These are phyloP conservation scores for Cassiopea andromeda DNA, from an alignment of 30 jellyfish, hydroid and myxozoan genomes.

Conservation along the genomic window DNA sequence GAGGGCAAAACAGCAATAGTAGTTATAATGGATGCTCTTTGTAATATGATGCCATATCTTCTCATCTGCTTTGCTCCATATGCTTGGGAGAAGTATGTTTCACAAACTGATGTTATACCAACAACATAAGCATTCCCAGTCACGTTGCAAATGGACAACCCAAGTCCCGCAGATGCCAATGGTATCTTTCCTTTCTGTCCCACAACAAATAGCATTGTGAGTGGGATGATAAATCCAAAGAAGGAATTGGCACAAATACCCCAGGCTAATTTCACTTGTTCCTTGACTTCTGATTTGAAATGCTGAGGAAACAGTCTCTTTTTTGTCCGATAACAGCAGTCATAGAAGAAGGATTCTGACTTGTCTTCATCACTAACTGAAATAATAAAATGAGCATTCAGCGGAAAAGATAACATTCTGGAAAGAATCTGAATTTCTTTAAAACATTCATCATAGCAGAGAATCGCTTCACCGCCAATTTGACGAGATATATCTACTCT, in stretches of 20 bases:
- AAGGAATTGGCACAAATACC: slow-evolving; percentile 44
- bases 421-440: too few species aligned
- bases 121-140: slow-evolving; percentile 49
- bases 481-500: background rate
- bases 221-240: slow-evolving; percentile 48
- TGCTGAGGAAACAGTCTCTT: slow-evolving; percentile 27
- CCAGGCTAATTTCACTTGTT: slow-evolving; percentile 41
- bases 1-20: slow-evolving; percentile 44
- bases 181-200: slow-evolving; percentile 56
- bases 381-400: background rate
- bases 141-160: slow-evolving; percentile 44
- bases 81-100: slow-evolving; percentile 68
- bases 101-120: slow-evolving; percentile 58
- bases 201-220: slow-evolving; percentile 24
- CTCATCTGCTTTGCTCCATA: slow-evolving; percentile 61
- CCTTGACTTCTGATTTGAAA: slow-evolving; percentile 36
- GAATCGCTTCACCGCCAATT: too few species aligned
- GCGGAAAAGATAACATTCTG: too few species aligned
- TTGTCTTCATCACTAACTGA: slow-evolving; percentile 3
- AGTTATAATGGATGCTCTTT: slow-evolving; percentile 43
- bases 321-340: slow-evolving; percentile 15
- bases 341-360: slow-evolving; percentile 13
- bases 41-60: slow-evolving; percentile 54
- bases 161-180: slow-evolving; percentile 69
- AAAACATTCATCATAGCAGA: too few species aligned